Percentiles rank a stretch among this genome's conserved stretches.
Evolutionary conservation across 2,797 vertebrate species (phyloP).

Genomic region (Salmo trutta): DNA sequence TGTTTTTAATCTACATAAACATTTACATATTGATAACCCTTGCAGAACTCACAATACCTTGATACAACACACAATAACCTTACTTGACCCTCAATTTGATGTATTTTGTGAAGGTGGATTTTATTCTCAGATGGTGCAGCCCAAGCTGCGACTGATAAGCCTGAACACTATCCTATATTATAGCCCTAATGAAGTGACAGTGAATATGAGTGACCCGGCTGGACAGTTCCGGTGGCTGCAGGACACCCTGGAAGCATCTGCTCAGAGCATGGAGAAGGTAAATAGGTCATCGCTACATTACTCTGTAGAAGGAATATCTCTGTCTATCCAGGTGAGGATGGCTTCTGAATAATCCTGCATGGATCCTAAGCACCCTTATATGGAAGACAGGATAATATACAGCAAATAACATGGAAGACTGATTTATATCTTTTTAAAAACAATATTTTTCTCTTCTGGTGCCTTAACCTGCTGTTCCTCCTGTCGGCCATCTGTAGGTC

Average conservation of each 20-base stretch:
- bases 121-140: constrained; percentile 82
- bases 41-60: background rate
- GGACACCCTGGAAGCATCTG: constrained; percentile 74
- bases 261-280: constrained; percentile 80
- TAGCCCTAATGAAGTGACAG: constrained; percentile 78
- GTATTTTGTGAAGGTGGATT: constrained; percentile 66
- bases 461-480: constrained; percentile 30
- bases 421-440: too few relatives aligned
- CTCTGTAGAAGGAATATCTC: background rate
- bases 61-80: background rate
- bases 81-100: background rate
- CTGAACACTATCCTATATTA: constrained; percentile 97
- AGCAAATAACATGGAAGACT: too few relatives aligned
- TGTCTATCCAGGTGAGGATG: background rate
- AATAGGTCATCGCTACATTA: background rate
- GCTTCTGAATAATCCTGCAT: background rate
- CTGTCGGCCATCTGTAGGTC: constrained; percentile 72
- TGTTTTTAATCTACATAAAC: background rate
- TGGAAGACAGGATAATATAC: background rate
- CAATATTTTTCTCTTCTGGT: too few relatives aligned
- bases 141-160: constrained; percentile 85
- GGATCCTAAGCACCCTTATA: background rate
- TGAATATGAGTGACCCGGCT: constrained; percentile 87
- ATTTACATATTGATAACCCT: background rate
- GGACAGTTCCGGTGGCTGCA: constrained; percentile 89